phyloP scores from a whole-genome alignment of 2,888 invertebrate genomes.

The Heliconius cydno region DNA sequence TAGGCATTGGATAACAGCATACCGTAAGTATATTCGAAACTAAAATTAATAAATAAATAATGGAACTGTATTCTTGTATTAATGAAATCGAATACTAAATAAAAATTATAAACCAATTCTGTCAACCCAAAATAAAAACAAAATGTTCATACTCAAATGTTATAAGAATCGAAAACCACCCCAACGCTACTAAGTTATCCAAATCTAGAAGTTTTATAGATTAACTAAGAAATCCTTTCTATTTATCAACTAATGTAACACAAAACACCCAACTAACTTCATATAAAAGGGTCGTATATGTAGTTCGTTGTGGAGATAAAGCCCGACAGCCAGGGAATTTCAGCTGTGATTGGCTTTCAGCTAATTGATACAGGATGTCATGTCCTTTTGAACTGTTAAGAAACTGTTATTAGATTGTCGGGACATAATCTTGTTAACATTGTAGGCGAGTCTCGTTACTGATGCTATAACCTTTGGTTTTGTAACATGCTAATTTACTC shows the following conservation, averaged over 20 bases:
- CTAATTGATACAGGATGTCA: constrained; percentile 40
- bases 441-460: constrained; percentile 40
- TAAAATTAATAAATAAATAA: neutral
- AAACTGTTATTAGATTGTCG: constrained; percentile 46
- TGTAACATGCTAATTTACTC: constrained; percentile 29
- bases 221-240: neutral
- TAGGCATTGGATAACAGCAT: neutral
- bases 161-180: neutral
- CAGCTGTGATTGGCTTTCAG: constrained; percentile 11
- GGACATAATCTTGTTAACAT: constrained; percentile 43
- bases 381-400: constrained; percentile 38
- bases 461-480: constrained; percentile 22
- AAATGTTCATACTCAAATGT: neutral
- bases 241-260: neutral
- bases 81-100: no score
- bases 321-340: constrained; percentile 10
- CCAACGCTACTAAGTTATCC: neutral
- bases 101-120: neutral
- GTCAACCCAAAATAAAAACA: neutral
- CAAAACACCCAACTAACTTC: neutral
- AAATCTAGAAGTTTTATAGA: neutral
- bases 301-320: constrained; percentile 15
- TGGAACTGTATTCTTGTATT: neutral
- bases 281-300: neutral
- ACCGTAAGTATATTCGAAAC: no score